Conservation (phyloP, 2,797 vertebrate genomes). For the Tapera naevia region DNA sequence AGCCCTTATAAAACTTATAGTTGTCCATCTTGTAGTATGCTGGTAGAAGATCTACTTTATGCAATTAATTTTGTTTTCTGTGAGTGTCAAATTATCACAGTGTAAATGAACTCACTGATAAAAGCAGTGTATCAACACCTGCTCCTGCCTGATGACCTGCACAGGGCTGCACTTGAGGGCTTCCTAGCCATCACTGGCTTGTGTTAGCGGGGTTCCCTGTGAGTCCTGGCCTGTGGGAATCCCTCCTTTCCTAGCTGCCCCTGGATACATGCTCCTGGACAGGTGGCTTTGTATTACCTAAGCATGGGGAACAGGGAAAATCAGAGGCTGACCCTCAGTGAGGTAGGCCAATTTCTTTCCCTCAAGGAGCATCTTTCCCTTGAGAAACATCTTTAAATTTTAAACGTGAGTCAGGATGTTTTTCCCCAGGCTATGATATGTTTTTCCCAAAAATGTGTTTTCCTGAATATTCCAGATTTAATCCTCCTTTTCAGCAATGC, state of each 20-base stretch:
- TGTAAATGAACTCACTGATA: not conserved
- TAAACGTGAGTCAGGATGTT: not conserved
- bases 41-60: not conserved
- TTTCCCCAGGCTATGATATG: not conserved
- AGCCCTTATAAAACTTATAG: not conserved
- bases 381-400: not conserved
- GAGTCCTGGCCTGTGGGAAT: not conserved
- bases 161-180: not conserved
- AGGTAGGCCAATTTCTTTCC: not conserved
- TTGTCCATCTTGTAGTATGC: not conserved
- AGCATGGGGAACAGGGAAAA: not conserved
- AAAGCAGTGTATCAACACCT: not conserved
- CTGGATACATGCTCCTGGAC: not conserved
- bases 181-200: not conserved
- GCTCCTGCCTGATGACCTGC: not conserved
- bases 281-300: not conserved
- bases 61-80: not conserved
- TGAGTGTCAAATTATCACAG: not conserved
- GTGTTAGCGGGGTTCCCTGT: rapidly evolving
- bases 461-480: not conserved
- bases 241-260: not conserved
- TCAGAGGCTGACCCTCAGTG: not conserved
- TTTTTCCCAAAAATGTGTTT: not conserved
- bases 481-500: not conserved
- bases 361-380: not conserved